These are phyloP conservation scores for Choloepus didactylus DNA, from an alignment of 2,797 vertebrate species.

Conservation along the genomic window DNA sequence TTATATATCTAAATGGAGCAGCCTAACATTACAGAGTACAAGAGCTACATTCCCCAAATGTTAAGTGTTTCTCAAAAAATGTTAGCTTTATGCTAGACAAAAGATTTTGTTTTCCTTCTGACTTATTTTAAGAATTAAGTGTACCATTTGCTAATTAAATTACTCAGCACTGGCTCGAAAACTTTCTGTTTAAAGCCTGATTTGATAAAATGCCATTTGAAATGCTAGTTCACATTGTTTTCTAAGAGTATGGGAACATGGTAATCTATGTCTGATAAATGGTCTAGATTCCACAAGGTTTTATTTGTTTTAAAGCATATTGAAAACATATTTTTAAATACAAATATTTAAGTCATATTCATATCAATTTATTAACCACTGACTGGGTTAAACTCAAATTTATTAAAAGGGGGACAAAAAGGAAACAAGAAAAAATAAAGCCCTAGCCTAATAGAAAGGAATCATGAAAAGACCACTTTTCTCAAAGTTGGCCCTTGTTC, in stretches of 20 bases:
- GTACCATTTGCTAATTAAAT: slow-evolving; percentile 85
- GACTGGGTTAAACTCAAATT: slow-evolving; percentile 90
- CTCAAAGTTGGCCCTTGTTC: slow-evolving; percentile 94
- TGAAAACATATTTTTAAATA: slow-evolving; percentile 88
- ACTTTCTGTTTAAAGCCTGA: slow-evolving; percentile 84
- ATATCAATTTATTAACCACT: slow-evolving; percentile 93
- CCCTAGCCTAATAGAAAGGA: slow-evolving; percentile 90
- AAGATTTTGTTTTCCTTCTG: slow-evolving; percentile 62
- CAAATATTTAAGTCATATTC: slow-evolving; percentile 89
- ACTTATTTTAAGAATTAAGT: slow-evolving; percentile 85
- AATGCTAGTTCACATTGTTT: slow-evolving; percentile 76
- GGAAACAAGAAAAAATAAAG: slow-evolving; percentile 75
- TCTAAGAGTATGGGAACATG: neutral
- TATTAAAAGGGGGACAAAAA: slow-evolving; percentile 83
- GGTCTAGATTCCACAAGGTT: slow-evolving; percentile 20
- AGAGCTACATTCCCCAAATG: neutral
- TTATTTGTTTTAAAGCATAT: slow-evolving; percentile 62
- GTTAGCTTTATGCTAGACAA: neutral
- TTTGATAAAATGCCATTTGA: slow-evolving; percentile 82
- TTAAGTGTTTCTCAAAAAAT: slow-evolving; percentile 9
- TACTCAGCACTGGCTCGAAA: slow-evolving; percentile 82
- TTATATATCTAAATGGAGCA: neutral
- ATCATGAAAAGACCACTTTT: slow-evolving; percentile 90
- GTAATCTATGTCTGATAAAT: slow-evolving; percentile 65
- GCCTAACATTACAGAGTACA: neutral